Evolutionary conservation across 2,888 invertebrate genomes (phyloP), one percentile per base, ranked within the genome.

Genomic region (Pteria penguin): DNA sequence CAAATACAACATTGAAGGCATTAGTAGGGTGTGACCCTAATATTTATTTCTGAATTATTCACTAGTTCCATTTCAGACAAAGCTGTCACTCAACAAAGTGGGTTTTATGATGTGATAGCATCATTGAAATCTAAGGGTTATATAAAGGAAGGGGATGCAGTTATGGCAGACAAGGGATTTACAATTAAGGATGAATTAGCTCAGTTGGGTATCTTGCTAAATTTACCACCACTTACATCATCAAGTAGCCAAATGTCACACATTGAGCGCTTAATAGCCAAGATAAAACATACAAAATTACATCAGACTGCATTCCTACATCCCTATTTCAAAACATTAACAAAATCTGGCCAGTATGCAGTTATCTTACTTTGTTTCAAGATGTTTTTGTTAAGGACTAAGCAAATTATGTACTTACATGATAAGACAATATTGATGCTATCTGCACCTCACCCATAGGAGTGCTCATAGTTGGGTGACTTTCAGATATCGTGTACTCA

Each of bases 291-390:
- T 72, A 32, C 24, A 62, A 67, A 29, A 67, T 76, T 1, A 1
- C 72, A 1, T 61, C 67, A 18, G 14, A 45, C 36, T 22, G 36
- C 18, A 36, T 72, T 24, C 68, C 72, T 29, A 36, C 52, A 4
- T 31, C 32, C n/a, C 1, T 68, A 33, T 72, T 72, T 55, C 4
- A n/a, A 29, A 26, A 31, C 22, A 26, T 72, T 18, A 76, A 76
- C 26, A 22, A 72, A 63, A 72, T 76, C 0, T 72, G 76, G 76
- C n/a, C 67, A 26, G 72, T 76, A 2, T 72, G 76, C 69, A 31
- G 31, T 33, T 22, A 33, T n/a, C 29, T 76, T 4, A 72, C 76
- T 8, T 29, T 67, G 2, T 75, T 62, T 18, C 55, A 68, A 24
- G 55, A 74, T 54, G n/a, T 55, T 4, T 68, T 61, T 61, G 54